Evolutionary conservation across 1,140 invertebrate species (phyloP).

Genomic region (Brachystomella parvula): DNA sequence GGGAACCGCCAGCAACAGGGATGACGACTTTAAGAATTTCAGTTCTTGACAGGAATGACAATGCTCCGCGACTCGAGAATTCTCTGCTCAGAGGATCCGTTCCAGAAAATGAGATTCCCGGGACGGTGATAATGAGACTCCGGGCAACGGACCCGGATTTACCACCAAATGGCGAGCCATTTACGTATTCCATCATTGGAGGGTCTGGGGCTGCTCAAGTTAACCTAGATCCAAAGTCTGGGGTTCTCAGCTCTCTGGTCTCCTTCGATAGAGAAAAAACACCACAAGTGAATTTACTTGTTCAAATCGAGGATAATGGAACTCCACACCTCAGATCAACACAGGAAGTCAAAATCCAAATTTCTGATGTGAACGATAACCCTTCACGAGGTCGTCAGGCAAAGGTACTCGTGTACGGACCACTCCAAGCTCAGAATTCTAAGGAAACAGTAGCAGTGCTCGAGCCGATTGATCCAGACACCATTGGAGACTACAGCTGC

Average conservation of each 20-base stretch:
- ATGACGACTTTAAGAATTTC: constrained; percentile 68
- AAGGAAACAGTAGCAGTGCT: constrained; percentile 77
- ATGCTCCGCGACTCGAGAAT: constrained; percentile 73
- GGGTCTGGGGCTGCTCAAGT: constrained; percentile 68
- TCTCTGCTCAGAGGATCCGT: constrained; percentile 64
- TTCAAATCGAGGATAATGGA: constrained; percentile 85
- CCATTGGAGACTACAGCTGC: constrained; percentile 77
- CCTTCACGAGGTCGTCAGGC: constrained; percentile 75
- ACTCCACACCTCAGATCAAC: constrained; percentile 69
- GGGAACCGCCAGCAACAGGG: constrained; percentile 76
- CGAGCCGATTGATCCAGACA: constrained; percentile 81
- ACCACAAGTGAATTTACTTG: constrained; percentile 57
- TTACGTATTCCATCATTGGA: constrained; percentile 68
- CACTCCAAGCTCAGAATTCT: constrained; percentile 56
- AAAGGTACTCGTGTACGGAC: constrained; percentile 68
- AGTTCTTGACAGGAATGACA: constrained; percentile 84
- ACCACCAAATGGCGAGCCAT: constrained; percentile 84
- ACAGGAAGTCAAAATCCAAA: constrained; percentile 63
- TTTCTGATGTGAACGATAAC: constrained; percentile 85
- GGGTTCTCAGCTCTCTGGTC: constrained; percentile 66
- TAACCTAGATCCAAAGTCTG: constrained; percentile 66
- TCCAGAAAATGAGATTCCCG: constrained; percentile 77
- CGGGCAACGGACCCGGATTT: constrained; percentile 79
- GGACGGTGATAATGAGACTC: constrained; percentile 73
- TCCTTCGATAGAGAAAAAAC: constrained; percentile 74